These are phyloP conservation scores for Daubentonia madagascariensis DNA, from an alignment of 2,113 vertebrate species.

Conservation along the genomic window DNA sequence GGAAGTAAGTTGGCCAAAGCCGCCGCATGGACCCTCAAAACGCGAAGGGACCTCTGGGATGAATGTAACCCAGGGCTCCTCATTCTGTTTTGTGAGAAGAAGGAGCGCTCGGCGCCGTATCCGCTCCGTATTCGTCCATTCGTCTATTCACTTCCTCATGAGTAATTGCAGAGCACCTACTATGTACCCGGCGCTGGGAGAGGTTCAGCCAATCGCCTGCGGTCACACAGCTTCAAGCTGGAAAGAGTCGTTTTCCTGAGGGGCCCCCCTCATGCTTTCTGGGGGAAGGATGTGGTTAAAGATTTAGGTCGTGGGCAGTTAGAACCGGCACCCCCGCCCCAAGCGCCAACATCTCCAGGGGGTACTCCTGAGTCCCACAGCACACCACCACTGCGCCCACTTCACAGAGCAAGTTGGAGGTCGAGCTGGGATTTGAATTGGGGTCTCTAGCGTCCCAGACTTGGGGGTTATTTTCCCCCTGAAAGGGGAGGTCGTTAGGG, in stretches of 20 bases:
- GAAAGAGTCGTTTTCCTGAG: not conserved
- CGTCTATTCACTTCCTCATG: not conserved
- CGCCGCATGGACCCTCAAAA: not conserved
- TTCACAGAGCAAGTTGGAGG: not conserved
- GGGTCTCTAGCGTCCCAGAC: not conserved
- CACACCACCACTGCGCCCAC: not conserved
- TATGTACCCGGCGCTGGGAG: not conserved
- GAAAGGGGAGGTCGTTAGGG: not conserved
- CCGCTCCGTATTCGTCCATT: not conserved
- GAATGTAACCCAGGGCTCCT: not conserved
- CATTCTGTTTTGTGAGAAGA: not conserved
- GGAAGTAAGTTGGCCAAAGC: conserved; percentile 45
- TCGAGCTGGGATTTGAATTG: not conserved
- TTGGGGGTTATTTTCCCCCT: too few species aligned
- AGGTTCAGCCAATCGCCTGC: not conserved
- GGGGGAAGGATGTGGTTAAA: not conserved
- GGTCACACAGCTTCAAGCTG: not conserved
- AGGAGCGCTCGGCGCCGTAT: not conserved
- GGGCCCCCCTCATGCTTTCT: not conserved
- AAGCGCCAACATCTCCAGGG: not conserved
- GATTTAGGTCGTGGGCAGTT: not conserved
- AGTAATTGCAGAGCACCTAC: not conserved
- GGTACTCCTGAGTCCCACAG: not conserved
- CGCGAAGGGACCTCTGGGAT: not conserved
- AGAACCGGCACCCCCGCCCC: not conserved